These are phyloP conservation scores for Phragmatobia fuliginosa DNA, from an alignment of 2,888 invertebrate species.

Conservation along the genomic window DNA sequence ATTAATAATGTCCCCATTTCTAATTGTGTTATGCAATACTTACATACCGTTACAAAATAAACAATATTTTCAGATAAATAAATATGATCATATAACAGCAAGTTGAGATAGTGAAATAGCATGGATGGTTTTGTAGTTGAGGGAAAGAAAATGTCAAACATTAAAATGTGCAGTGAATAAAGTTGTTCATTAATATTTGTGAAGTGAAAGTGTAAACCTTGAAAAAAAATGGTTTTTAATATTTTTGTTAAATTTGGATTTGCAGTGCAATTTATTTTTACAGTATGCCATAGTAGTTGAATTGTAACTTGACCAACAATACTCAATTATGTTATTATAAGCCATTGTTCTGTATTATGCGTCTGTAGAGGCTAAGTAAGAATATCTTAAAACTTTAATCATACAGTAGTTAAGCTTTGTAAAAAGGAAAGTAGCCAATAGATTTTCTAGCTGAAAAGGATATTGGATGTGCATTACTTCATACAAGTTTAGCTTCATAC, in stretches of 20 bases:
- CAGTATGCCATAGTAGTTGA: conserved; percentile 18
- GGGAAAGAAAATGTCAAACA: background rate
- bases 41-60: background rate
- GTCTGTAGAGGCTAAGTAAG: background rate
- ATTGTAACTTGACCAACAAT: conserved; percentile 12
- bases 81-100: background rate
- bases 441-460: background rate
- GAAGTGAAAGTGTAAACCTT: background rate
- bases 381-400: background rate
- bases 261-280: background rate
- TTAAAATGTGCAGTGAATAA: background rate
- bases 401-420: background rate
- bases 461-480: background rate
- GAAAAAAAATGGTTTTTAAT: background rate
- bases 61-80: background rate
- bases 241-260: background rate
- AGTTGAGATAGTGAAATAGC: background rate
- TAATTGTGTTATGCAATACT: background rate
- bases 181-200: background rate
- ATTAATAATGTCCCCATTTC: background rate
- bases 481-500: background rate
- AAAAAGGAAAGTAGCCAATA: background rate
- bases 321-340: conserved; percentile 6
- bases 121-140: background rate
- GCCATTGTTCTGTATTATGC: background rate